A percentile compares a stretch with the other conserved stretches of the same genome.
These are phyloP conservation scores for Suncus etruscus DNA, from an alignment of 2,113 vertebrate species.

Conservation along the genomic window DNA sequence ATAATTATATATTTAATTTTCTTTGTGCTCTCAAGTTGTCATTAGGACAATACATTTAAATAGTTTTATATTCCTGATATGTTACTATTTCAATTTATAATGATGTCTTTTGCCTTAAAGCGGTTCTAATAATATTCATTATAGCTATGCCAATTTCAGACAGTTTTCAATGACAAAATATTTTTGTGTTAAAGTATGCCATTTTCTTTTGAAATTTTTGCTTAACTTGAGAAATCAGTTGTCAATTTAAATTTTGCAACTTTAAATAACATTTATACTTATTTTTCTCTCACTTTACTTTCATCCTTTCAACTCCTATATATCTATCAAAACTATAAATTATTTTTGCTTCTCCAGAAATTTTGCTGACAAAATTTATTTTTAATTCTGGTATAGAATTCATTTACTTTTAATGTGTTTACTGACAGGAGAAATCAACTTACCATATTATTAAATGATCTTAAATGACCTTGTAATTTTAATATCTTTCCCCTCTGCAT, in stretches of 20 bases:
- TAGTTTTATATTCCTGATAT: background rate
- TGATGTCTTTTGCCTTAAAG: background rate
- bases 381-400: constrained; percentile 10
- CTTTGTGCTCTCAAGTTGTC: background rate
- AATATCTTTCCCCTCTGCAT: background rate
- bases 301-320: background rate
- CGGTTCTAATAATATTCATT: background rate
- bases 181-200: background rate
- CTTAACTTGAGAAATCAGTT: background rate
- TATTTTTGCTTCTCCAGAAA: background rate
- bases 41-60: background rate
- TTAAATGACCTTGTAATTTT: background rate
- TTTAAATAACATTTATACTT: background rate
- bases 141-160: background rate
- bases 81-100: background rate
- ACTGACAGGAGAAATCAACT: background rate
- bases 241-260: background rate
- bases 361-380: background rate
- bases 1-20: background rate
- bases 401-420: background rate
- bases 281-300: background rate
- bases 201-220: background rate
- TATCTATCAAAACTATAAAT: background rate
- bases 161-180: background rate
- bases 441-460: background rate